phyloP scores from a whole-genome alignment of 2,113 vertebrate species.

The Nestor notabilis region DNA sequence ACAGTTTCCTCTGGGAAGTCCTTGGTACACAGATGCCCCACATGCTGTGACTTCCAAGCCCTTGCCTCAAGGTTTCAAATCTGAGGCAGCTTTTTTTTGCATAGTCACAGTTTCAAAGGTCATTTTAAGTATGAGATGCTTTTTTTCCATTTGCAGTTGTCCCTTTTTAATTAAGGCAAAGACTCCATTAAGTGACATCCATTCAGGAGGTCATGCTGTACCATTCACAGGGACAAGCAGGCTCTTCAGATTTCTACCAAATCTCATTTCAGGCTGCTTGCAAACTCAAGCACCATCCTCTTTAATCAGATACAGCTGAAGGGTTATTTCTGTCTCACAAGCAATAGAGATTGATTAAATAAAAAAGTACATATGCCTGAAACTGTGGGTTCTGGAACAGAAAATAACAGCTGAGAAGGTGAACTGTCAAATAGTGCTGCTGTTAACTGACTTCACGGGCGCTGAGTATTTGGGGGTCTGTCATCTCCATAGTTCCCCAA shows the following conservation, averaged over 20 bases:
- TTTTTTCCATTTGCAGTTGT: not conserved
- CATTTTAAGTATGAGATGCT: not conserved
- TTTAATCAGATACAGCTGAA: conserved; percentile 46
- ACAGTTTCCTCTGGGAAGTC: not conserved
- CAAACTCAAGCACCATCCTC: conserved; percentile 5
- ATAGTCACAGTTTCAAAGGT: not conserved
- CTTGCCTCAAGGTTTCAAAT: not conserved
- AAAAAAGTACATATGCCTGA: not conserved
- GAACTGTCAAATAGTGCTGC: not conserved
- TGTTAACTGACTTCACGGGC: not conserved
- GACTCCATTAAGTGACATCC: not conserved
- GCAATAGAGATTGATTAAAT: not conserved
- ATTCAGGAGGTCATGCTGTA: not conserved
- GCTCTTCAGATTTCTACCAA: not conserved
- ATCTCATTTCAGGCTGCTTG: not conserved
- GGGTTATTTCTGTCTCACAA: conserved; percentile 25
- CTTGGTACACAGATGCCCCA: not conserved
- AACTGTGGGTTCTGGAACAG: conserved; percentile 15
- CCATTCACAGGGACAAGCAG: not conserved
- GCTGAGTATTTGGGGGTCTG: not conserved
- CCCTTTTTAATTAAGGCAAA: not conserved
- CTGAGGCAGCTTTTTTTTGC: not conserved
- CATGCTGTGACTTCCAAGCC: accelerated
- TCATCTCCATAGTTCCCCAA: not conserved
- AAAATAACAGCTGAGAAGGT: not conserved